These are phyloP conservation scores for Plectrocnemia conspersa DNA, from an alignment of 1,140 invertebrate species.

Conservation along the genomic window DNA sequence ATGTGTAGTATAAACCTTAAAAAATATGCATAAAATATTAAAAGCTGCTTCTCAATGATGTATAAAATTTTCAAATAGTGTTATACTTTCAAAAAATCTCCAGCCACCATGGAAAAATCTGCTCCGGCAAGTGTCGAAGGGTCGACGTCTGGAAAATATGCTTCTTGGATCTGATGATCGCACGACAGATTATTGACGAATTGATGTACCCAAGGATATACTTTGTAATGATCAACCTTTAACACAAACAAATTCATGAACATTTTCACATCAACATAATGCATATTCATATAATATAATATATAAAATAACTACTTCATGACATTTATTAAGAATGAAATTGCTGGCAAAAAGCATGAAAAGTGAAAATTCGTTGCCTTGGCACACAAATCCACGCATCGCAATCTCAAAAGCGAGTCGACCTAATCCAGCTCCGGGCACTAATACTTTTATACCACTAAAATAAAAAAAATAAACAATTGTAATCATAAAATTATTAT, in stretches of 20 bases:
- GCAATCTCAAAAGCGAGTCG: slow-evolving; percentile 92
- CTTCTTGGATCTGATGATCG: slow-evolving; percentile 72
- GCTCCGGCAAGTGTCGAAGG: slow-evolving; percentile 63
- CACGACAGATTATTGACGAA: slow-evolving; percentile 82
- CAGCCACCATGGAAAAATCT: slow-evolving; percentile 93
- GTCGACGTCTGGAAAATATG: slow-evolving; percentile 88
- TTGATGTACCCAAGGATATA: slow-evolving; percentile 94
- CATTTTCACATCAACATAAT: too few relatives aligned
- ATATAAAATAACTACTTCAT: slow-evolving; percentile 47
- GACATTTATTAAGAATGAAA: slow-evolving; percentile 87
- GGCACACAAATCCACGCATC: slow-evolving; percentile 79
- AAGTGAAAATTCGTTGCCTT: slow-evolving; percentile 96
- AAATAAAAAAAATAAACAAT: slow-evolving; percentile 29
- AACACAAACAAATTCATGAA: neutral
- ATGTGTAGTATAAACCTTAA: slow-evolving; percentile 67
- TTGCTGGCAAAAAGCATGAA: slow-evolving; percentile 97
- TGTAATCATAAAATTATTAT: slow-evolving; percentile 1
- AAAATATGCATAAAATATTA: neutral
- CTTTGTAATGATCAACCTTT: slow-evolving; percentile 52
- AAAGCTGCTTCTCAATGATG: neutral
- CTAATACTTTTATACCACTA: slow-evolving; percentile 72
- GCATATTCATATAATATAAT: too few relatives aligned
- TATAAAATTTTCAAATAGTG: too few relatives aligned
- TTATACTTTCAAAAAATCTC: slow-evolving; percentile 87
- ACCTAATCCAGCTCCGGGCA: slow-evolving; percentile 92